Base-by-base conservation (phyloP, 2,797 vertebrate genomes). In the Bradypus variegatus region DNA sequence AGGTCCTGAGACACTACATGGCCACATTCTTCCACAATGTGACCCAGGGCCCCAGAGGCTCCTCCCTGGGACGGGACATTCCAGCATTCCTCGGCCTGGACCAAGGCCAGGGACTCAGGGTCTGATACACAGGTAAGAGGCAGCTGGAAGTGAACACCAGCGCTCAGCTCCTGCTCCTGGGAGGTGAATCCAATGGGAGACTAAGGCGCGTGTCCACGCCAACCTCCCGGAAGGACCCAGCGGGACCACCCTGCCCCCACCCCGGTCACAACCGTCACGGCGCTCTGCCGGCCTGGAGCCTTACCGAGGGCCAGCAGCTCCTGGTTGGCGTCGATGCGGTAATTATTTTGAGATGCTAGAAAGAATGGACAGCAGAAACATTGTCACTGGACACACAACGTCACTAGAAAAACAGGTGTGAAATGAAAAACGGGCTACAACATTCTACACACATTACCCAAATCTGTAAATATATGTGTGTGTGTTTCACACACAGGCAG, bases 251-350 rank as follows among this genome's bases (percentile, higher is more conserved):
- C 8, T 5, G 50, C 73, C 13, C 18, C 60, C 2, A 48, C 0
- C 0, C 3, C 45, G n/a, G 21, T 2, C 31, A 2, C 0, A 1
- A 45, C 19, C 50, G 18, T 1, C 5, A 0, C 2, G 7, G 21
- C 23, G 38, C 31, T 77, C 23, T 13, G 1, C 69, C 45, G 1
- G 2, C 0, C 0, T 10, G 3, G 75, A 41, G 19, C 60, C 97
- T 97, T 96, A 97, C 99, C 99, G 2, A 99, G 98, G 3, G 99
- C 98, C 95, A 99, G 97, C 93, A 99, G 98, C 96, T 99, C 99
- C 97, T 99, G 99, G 97, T 98, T 98, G 91, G 98, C 96, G 53
- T 99, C 95, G 3, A 99, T 98, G 89, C 98, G 98, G 97, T 99
- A 99, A 86, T 97, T 95, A 2, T 98, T 99, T 96, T 98, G 98